phyloP scores from a whole-genome alignment of 2,888 invertebrate genomes.

The Drosophila borealis region DNA sequence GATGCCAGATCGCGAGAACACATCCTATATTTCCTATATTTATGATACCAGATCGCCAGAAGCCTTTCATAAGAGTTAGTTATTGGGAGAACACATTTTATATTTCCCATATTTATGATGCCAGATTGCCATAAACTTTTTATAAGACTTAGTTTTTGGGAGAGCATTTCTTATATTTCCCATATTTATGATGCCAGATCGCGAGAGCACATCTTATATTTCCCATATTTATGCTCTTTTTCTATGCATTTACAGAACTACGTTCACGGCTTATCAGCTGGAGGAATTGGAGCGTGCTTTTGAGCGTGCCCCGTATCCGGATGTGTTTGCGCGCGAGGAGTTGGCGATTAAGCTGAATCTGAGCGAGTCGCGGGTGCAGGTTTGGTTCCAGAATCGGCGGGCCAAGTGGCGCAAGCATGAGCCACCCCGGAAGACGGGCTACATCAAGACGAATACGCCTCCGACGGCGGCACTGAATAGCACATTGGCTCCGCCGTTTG shows the following conservation, averaged over 20 bases:
- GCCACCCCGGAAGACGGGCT: constrained; percentile 95
- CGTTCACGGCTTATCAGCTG: constrained; percentile 97
- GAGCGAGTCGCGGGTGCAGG: constrained; percentile 91
- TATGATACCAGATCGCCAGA: too few relatives aligned
- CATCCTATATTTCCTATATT: too few relatives aligned
- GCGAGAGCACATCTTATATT: too few relatives aligned
- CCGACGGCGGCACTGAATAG: constrained; percentile 85
- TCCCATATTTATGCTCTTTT: too few relatives aligned
- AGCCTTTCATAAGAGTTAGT: too few relatives aligned
- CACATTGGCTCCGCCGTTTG: constrained; percentile 87
- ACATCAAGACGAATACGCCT: constrained; percentile 90
- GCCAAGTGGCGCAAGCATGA: constrained; percentile 98
- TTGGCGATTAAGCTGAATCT: constrained; percentile 95
- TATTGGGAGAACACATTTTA: too few relatives aligned
- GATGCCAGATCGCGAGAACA: too few relatives aligned
- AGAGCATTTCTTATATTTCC: too few relatives aligned
- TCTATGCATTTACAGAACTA: constrained; percentile 89
- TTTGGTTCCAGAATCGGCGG: constrained; percentile 89
- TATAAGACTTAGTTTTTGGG: too few relatives aligned
- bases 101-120: too few relatives aligned
- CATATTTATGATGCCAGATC: too few relatives aligned
- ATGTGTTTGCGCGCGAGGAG: constrained; percentile 97
- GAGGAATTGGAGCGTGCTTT: constrained; percentile 97
- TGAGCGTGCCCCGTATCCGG: constrained; percentile 97
- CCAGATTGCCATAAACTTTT: too few relatives aligned